Evolutionary conservation across 2,888 invertebrate genomes (phyloP), one percentile per base, ranked within the genome.

Genomic region (Axea sp.): DNA sequence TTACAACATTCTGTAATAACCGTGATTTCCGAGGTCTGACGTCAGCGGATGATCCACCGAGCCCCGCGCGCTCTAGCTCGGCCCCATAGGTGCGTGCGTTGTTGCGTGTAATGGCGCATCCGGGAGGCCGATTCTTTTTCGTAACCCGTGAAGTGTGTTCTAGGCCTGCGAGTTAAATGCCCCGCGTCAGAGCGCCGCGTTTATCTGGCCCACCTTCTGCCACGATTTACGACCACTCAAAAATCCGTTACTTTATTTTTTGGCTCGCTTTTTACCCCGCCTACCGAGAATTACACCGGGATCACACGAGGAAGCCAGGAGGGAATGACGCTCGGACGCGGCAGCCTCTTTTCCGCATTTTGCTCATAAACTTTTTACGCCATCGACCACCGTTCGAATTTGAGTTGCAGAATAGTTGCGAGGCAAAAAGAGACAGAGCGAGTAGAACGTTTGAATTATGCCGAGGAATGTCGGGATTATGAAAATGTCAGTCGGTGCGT

Each of bases 1-100:
- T 85, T 84, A 81, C 82, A 83, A 81, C 80, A 80, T 82, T 82
- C 84, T 81, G 78, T 84, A 83, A 85, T 84, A 83, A 83, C 82
- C 80, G 75, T 77, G 77, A 75, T 76, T 76, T 77, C 73, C 55
- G 33, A 22, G 15, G 33, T 5, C 43, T 45, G 39, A 57, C 64
- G 51, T 45, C 47, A 41, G 55, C 24, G 35, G 51, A 65, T 47
- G 71, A 59, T 59, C 39, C 43, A 43, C 33, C 15, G 33, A n/a
- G 24, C 47, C 45, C 43, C 14, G 17, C 53, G n/a, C n/a, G n/a
- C n/a, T n/a, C n/a, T n/a, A n/a, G n/a, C n/a, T n/a, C n/a, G n/a
- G n/a, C n/a, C n/a, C n/a, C n/a, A n/a, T n/a, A n/a, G n/a, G n/a
- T n/a, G n/a, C n/a, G n/a, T n/a, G n/a, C 64, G 51, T 43, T 26